A percentile compares a stretch with the other conserved stretches of the same genome.
phyloP scores from a whole-genome alignment of 53 echinoderm and acorn worm genomes.

The Temnopleurus reevesii region DNA sequence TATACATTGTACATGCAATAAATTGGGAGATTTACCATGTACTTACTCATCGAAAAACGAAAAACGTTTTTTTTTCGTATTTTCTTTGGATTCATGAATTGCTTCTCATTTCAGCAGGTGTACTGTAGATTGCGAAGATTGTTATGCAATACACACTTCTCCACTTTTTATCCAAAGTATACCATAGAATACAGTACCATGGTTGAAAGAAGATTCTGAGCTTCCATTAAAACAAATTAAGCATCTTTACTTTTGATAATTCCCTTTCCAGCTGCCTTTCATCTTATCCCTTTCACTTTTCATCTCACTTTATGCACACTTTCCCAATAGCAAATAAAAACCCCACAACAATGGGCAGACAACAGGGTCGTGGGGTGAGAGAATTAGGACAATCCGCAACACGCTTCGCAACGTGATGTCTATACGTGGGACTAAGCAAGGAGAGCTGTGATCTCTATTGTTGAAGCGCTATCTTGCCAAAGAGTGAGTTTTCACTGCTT shows the following conservation, averaged over 20 bases:
- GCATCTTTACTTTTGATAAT: neutral
- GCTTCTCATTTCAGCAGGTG: too few species aligned
- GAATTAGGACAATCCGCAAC: slow-evolving; percentile 14
- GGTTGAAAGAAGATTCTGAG: too few species aligned
- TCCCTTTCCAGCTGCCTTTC: neutral
- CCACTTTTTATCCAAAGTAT: too few species aligned
- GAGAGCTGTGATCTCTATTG: neutral
- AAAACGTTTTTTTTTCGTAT: too few species aligned
- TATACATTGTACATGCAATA: too few species aligned
- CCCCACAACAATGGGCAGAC: neutral
- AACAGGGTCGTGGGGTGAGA: neutral
- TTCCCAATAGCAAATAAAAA: neutral
- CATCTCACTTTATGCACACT: neutral
- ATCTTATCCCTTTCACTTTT: neutral
- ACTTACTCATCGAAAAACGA: too few species aligned
- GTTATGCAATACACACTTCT: too few species aligned
- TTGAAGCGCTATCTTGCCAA: neutral
- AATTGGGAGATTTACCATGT: too few species aligned
- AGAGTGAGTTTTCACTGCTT: neutral
- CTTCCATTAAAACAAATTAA: too few species aligned
- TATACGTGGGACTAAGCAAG: neutral
- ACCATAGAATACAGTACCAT: too few species aligned
- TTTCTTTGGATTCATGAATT: too few species aligned
- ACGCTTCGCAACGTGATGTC: neutral
- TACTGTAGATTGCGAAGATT: too few species aligned